These are phyloP conservation scores for Pseudanteris insignis DNA, from an alignment of 2,888 invertebrate genomes.

Conservation along the genomic window DNA sequence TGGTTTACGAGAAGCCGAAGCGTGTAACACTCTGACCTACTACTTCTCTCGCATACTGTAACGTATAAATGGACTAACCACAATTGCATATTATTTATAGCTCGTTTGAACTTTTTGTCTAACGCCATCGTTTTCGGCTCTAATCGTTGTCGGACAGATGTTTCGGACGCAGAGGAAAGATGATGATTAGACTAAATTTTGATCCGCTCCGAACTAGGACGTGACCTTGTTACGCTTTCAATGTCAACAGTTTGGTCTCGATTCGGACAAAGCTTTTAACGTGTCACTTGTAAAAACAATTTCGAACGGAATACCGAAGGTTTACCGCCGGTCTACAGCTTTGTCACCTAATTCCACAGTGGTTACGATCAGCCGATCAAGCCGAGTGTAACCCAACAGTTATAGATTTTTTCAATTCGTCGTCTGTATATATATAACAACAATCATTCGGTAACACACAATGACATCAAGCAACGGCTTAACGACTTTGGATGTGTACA, in stretches of 20 bases:
- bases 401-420: too few species aligned
- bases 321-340: conserved; percentile 3
- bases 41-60: conserved; percentile 13
- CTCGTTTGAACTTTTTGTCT: conserved; percentile 6
- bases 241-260: conserved; percentile 10
- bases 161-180: conserved; percentile 1
- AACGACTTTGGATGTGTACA: too few species aligned
- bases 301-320: conserved; percentile 1
- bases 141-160: conserved; percentile 20
- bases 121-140: conserved; percentile 5
- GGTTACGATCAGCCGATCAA: too few species aligned
- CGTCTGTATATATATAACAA: neutral
- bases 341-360: conserved; percentile 9
- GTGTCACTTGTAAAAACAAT: conserved; percentile 30
- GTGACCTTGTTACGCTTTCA: conserved; percentile 32
- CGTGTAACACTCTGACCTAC: conserved; percentile 26
- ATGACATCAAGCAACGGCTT: too few species aligned
- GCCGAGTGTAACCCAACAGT: too few species aligned
- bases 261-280: conserved; percentile 32
- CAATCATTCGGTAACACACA: too few species aligned
- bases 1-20: conserved; percentile 2
- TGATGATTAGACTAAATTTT: conserved; percentile 34
- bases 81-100: conserved; percentile 19
- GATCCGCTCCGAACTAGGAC: conserved; percentile 29
- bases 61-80: conserved; percentile 11